Evolutionary conservation across 2,797 vertebrate genomes (phyloP).

Genomic region (Chaenodraco wilsoni): DNA sequence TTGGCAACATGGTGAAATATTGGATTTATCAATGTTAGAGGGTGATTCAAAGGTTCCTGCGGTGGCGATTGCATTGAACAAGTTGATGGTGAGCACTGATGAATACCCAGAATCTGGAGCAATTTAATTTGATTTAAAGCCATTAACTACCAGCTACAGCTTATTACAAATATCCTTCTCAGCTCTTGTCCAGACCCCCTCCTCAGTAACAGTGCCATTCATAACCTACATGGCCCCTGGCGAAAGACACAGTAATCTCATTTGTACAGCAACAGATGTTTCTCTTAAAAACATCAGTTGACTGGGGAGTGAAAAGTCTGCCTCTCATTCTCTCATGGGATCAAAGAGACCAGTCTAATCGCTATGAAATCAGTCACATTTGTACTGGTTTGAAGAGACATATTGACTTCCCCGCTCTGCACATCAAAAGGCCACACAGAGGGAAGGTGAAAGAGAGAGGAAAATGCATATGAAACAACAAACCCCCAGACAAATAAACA

Average conservation of each 20-base stretch:
- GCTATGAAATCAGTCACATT: constrained; percentile 73
- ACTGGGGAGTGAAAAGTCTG: constrained; percentile 70
- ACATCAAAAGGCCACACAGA: constrained; percentile 60
- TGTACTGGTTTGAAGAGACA: constrained; percentile 64
- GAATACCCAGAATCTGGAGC: constrained; percentile 57
- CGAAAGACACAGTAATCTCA: constrained; percentile 77
- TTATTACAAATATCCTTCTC: constrained; percentile 74
- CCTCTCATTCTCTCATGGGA: constrained; percentile 69
- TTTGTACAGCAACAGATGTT: constrained; percentile 82
- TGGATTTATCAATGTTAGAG: constrained; percentile 57
- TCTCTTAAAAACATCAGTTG: constrained; percentile 79
- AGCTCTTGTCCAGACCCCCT: constrained; percentile 51
- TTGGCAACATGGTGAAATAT: constrained; percentile 76
- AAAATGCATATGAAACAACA: constrained; percentile 74
- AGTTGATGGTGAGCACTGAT: constrained; percentile 60
- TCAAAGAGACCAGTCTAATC: constrained; percentile 73
- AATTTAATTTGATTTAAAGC: constrained; percentile 65
- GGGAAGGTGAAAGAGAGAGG: constrained; percentile 9
- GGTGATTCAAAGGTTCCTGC: constrained; percentile 44
- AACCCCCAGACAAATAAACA: constrained; percentile 76
- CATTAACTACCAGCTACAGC: constrained; percentile 59
- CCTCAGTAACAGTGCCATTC: constrained; percentile 69
- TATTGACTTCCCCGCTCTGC: constrained; percentile 70
- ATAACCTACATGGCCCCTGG: constrained; percentile 71
- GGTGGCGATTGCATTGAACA: constrained; percentile 20